Percentiles rank a stretch among this genome's conserved stretches.
Conservation (phyloP, 2,888 invertebrate genomes). For the Cephalotes varians region DNA sequence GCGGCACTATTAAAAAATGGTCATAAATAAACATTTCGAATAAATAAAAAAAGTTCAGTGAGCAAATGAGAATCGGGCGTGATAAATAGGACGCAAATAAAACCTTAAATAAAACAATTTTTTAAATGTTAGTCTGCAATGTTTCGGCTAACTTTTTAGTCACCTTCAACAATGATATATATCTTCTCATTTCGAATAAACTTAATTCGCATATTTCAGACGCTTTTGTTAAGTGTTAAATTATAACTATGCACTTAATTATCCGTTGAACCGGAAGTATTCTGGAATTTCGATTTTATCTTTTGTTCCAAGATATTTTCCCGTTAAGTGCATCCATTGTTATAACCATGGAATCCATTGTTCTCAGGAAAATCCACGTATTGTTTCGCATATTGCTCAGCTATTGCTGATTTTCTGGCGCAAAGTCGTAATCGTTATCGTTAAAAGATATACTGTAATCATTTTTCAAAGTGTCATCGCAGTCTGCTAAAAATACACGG, state of each 20-base stretch:
- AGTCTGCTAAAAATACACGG: slow-evolving; percentile 16
- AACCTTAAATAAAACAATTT: no score
- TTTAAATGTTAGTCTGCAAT: no score
- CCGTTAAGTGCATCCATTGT: slow-evolving; percentile 28
- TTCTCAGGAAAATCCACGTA: slow-evolving; percentile 16
- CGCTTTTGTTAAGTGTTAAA: background rate
- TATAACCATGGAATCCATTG: background rate
- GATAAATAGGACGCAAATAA: no score
- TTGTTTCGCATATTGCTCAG: slow-evolving; percentile 16
- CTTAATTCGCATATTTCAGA: background rate
- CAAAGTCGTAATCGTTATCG: slow-evolving; percentile 9
- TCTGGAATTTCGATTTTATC: background rate
- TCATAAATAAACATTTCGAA: background rate
- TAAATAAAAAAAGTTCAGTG: no score
- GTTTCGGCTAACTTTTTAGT: no score
- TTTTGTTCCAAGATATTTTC: background rate
- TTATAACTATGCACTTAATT: no score
- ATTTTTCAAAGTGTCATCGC: slow-evolving; percentile 38
- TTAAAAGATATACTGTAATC: slow-evolving; percentile 12
- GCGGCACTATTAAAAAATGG: background rate
- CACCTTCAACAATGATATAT: no score
- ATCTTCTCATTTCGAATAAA: no score
- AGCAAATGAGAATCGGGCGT: no score
- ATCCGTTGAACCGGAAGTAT: background rate
- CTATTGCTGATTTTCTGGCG: slow-evolving; percentile 2